Base-by-base conservation (phyloP, 2,797 vertebrate genomes). In the Gymnoscopelus braueri region DNA sequence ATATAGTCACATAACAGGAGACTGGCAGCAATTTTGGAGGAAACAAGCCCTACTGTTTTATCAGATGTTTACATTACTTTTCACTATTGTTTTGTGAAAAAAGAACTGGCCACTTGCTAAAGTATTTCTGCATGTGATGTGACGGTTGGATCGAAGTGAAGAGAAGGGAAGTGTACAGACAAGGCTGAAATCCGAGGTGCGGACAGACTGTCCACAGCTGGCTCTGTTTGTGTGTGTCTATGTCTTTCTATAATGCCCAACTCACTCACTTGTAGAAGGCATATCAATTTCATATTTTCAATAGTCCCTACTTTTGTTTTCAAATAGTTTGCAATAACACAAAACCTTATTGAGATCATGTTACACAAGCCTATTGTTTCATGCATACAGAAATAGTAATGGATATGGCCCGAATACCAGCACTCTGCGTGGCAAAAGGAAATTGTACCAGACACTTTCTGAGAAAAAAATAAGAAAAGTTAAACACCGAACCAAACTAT, bases 1-100 rank as follows among this genome's bases (percentile, higher is more conserved):
- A 73, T 71, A 59, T 19, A 19, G 19, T 44, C 39, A 44, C 39
- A 44, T 10, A 44, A 44, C 39, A 44, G 39, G 39, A 39, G 39
- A 39, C 44, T 77, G 64, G 70, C 77, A 80, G 69, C 53, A 55
- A 11, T 72, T 67, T 39, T 44, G 6, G 52, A 72, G 44, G 58
- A 77, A 60, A 55, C 39, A 56, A 77, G 77, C 65, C 63, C 52
- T 32, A 24, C 57, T 56, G 59, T 79, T 73, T 82, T 73, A 56
- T 61, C 47, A 29, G 39, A 51, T 50, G 65, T 58, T 54, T 44
- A 2, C 59, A 63, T 55, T 70, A 63, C 56, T 80, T 72, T 72
- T 67, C n/a, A 58, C 32, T 10, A 24, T 9, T 14, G 6, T 47
- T 64, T 44, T 44, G 39, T 44, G 2, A 29, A 52, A 15, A 57